These are phyloP conservation scores for Dicyrtomina minuta DNA, from an alignment of 2,888 invertebrate genomes.

Conservation along the genomic window DNA sequence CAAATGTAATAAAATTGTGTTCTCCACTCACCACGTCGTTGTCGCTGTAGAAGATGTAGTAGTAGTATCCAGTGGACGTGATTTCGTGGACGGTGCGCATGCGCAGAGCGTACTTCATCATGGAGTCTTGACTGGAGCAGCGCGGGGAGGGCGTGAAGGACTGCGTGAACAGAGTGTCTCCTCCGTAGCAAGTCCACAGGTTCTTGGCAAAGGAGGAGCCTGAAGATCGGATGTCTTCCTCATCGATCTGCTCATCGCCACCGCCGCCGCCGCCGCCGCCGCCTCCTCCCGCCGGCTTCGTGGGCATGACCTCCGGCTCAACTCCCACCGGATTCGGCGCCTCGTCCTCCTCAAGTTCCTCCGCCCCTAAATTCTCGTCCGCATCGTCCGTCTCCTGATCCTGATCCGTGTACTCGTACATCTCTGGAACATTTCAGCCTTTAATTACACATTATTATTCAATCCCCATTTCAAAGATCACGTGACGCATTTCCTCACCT, in stretches of 20 bases:
- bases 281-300: too few relatives aligned
- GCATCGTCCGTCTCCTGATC: slow-evolving; percentile 5
- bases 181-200: slow-evolving; percentile 73
- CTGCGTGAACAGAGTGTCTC: slow-evolving; percentile 71
- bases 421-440: slow-evolving; percentile 11
- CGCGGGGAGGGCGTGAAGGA: slow-evolving; percentile 69
- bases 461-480: neutral
- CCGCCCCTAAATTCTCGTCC: slow-evolving; percentile 22
- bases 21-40: slow-evolving; percentile 69
- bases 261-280: slow-evolving; percentile 9
- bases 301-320: slow-evolving; percentile 33
- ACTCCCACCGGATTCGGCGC: slow-evolving; percentile 48
- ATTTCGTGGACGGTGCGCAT: slow-evolving; percentile 72
- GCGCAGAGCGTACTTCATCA: slow-evolving; percentile 67
- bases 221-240: slow-evolving; percentile 58
- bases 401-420: slow-evolving; percentile 3
- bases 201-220: slow-evolving; percentile 82
- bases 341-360: slow-evolving; percentile 39
- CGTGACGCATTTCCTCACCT: neutral
- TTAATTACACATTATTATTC: neutral
- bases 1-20: too few relatives aligned
- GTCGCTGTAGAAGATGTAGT: slow-evolving; percentile 85
- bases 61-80: slow-evolving; percentile 76
- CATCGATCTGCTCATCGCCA: slow-evolving; percentile 47
- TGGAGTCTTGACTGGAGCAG: slow-evolving; percentile 69